A percentile compares a stretch with the other conserved stretches of the same genome.
Evolutionary conservation across 2,113 vertebrate species (phyloP).

Genomic region (Ploceus nigricollis): DNA sequence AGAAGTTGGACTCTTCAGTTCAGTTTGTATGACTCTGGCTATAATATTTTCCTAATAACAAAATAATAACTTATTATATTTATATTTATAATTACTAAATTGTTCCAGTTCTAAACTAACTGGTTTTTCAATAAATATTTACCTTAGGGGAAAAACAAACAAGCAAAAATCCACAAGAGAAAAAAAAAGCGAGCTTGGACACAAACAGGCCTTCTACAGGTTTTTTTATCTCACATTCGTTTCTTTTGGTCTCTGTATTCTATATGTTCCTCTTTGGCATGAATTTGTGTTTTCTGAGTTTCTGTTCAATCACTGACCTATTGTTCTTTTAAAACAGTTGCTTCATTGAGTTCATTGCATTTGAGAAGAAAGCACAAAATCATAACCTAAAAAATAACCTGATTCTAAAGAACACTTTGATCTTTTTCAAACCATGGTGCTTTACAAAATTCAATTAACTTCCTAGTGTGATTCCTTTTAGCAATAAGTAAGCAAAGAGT

Average conservation of each 20-base stretch:
- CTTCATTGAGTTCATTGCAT: not conserved
- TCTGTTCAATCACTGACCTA: not conserved
- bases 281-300: not conserved
- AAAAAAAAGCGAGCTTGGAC: rapidly evolving
- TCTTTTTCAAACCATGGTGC: not conserved
- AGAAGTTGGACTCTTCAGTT: not conserved
- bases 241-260: not conserved
- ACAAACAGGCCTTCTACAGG: not conserved
- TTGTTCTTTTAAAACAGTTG: not conserved
- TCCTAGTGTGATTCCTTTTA: slow-evolving; percentile 29
- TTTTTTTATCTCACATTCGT: not conserved
- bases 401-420: not conserved
- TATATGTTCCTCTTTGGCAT: not conserved
- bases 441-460: slow-evolving; percentile 45
- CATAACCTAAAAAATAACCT: not conserved
- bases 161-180: not conserved
- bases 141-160: too few species aligned
- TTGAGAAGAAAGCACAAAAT: not conserved
- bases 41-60: not conserved
- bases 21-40: not conserved
- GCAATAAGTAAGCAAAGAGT: not conserved
- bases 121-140: not conserved
- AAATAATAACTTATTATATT: not conserved
- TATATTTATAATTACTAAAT: not conserved
- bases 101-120: not conserved